Evolutionary conservation across 2,797 vertebrate species (phyloP).

Genomic region (Sphaeramia orbicularis): DNA sequence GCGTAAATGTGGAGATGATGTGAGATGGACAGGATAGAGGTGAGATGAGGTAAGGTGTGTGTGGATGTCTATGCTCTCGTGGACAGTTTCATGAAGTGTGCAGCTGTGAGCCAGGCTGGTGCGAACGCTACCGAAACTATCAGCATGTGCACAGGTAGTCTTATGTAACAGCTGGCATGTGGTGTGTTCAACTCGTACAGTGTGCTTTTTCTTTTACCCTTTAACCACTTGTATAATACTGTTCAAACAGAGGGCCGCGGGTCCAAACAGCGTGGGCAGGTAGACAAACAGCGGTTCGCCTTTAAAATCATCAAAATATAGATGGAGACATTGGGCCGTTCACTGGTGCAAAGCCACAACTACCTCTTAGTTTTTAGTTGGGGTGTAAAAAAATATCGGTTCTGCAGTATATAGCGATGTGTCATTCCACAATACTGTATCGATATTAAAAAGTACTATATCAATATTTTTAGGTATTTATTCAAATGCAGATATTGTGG

Average conservation of each 20-base stretch:
- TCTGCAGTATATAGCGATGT: too few species aligned
- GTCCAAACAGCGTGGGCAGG: slow-evolving; percentile 56
- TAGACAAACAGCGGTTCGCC: slow-evolving; percentile 57
- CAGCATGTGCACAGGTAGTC: slow-evolving; percentile 62
- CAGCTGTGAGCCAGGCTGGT: slow-evolving; percentile 17
- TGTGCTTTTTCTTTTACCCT: slow-evolving; percentile 66
- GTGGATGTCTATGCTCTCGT: slow-evolving; percentile 7
- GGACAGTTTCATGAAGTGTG: slow-evolving; percentile 6
- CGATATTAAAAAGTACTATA: too few species aligned
- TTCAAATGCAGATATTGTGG: too few species aligned
- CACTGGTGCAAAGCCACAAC: not conserved
- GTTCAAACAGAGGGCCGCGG: slow-evolving; percentile 55
- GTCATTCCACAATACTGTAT: too few species aligned
- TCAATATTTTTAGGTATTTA: too few species aligned
- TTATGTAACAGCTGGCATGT: slow-evolving; percentile 70
- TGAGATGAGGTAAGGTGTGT: slow-evolving; percentile 18
- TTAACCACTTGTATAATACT: slow-evolving; percentile 72
- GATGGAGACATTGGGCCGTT: not conserved
- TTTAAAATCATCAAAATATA: slow-evolving; percentile 33
- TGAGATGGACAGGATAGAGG: not conserved
- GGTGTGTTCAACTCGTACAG: slow-evolving; percentile 35
- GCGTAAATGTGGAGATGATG: not conserved
- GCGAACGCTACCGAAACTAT: slow-evolving; percentile 24
- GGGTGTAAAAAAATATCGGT: too few species aligned
- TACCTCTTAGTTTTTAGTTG: not conserved